Percentiles rank a stretch among this genome's conserved stretches.
Conservation (phyloP, 2,113 vertebrate species). For the Stigmatopora nigra region DNA sequence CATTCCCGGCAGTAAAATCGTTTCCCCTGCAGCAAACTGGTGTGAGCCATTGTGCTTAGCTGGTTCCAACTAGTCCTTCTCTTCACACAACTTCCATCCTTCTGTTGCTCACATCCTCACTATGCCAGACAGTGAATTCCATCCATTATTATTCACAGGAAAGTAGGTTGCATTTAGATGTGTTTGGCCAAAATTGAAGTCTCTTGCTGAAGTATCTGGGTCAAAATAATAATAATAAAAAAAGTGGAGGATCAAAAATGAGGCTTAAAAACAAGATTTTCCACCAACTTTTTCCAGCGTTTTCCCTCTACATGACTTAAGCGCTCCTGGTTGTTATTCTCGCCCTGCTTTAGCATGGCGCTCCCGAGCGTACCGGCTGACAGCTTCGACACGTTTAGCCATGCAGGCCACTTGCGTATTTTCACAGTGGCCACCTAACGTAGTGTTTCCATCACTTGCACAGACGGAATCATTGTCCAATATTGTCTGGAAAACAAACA, state of each 20-base stretch:
- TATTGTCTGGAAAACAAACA: background rate
- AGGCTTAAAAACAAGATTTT: slow-evolving; percentile 54
- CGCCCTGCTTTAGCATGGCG: slow-evolving; percentile 56
- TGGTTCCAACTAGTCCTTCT: slow-evolving; percentile 58
- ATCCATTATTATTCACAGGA: slow-evolving; percentile 39
- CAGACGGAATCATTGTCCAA: slow-evolving; percentile 40
- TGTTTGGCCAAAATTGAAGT: slow-evolving; percentile 4
- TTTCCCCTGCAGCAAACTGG: slow-evolving; percentile 94
- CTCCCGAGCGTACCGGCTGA: slow-evolving; percentile 38
- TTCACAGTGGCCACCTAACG: slow-evolving; percentile 26
- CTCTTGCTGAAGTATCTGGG: slow-evolving; percentile 44
- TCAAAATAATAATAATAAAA: slow-evolving; percentile 37
- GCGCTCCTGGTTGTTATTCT: slow-evolving; percentile 48
- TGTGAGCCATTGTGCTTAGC: slow-evolving; percentile 85
- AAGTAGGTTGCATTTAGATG: slow-evolving; percentile 14
- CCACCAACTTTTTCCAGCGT: slow-evolving; percentile 66
- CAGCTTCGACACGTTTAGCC: slow-evolving; percentile 51
- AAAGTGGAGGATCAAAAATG: slow-evolving; percentile 34
- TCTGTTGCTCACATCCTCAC: slow-evolving; percentile 38
- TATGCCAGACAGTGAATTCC: slow-evolving; percentile 27
- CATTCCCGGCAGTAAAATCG: slow-evolving; percentile 98
- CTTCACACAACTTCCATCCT: slow-evolving; percentile 67
- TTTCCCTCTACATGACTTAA: slow-evolving; percentile 52
- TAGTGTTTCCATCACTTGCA: slow-evolving; percentile 60
- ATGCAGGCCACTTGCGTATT: slow-evolving; percentile 38